Evolutionary conservation across 2,113 vertebrate species (phyloP).

Genomic region (Nannobrachium achirus): DNA sequence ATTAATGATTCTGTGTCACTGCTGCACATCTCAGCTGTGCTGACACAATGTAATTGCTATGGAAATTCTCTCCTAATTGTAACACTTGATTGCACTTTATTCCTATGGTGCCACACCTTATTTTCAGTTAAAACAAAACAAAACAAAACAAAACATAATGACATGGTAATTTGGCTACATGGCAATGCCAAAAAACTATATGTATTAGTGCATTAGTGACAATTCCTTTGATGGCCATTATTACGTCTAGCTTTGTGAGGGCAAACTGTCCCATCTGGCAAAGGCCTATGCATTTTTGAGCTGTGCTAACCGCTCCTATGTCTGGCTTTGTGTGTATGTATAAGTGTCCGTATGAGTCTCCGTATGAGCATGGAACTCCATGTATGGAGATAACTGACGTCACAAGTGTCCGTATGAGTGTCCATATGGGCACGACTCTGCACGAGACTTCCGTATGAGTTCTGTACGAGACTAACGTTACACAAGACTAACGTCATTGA

Average conservation of each 20-base stretch:
- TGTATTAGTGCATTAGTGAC: conserved; percentile 33
- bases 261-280: conserved; percentile 17
- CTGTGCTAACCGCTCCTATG: too few relatives aligned
- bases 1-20: background rate
- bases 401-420: too few relatives aligned
- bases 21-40: background rate
- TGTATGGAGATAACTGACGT: too few relatives aligned
- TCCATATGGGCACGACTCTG: too few relatives aligned
- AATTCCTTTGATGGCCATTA: conserved; percentile 33
- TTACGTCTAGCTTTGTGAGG: conserved; percentile 19
- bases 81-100: background rate
- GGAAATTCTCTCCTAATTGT: conserved; percentile 8
- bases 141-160: background rate
- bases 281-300: too few relatives aligned
- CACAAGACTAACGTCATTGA: too few relatives aligned
- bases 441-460: too few relatives aligned
- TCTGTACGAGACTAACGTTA: too few relatives aligned
- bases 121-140: conserved; percentile 4
- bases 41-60: background rate
- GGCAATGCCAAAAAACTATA: background rate
- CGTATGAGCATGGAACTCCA: too few relatives aligned
- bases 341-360: too few relatives aligned
- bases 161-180: conserved; percentile 25
- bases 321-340: too few relatives aligned
- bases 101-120: conserved; percentile 1